These are phyloP conservation scores for Luehdorfia chinensis DNA, from an alignment of 1,140 invertebrate species.

Conservation along the genomic window DNA sequence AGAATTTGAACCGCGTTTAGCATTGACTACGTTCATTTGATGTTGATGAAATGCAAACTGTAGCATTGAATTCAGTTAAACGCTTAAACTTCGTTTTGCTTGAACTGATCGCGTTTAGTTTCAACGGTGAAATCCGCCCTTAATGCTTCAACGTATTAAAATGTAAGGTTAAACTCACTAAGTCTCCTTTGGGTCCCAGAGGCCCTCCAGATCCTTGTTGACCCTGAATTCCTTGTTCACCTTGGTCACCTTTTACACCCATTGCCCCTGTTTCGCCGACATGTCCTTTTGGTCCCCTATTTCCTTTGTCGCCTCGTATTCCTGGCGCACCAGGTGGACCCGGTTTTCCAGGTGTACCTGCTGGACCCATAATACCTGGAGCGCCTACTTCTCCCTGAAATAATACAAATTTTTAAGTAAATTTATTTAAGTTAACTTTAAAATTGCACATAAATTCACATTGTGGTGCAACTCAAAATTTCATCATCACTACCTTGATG, in stretches of 20 bases:
- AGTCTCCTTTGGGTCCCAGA: conserved; percentile 82
- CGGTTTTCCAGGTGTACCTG: conserved; percentile 79
- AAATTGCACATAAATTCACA: not conserved
- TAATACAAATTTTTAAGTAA: not conserved
- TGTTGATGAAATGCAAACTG: no score
- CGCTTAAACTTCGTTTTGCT: no score
- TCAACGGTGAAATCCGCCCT: no score
- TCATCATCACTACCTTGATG: no score
- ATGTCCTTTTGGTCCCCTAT: conserved; percentile 84
- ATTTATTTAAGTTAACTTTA: not conserved
- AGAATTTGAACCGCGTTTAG: no score
- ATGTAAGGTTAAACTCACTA: conserved; percentile 61
- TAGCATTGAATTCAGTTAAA: no score
- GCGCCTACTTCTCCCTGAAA: conserved; percentile 84
- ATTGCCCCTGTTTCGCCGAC: conserved; percentile 82
- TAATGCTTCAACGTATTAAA: no score
- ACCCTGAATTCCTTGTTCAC: conserved; percentile 85
- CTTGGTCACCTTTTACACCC: conserved; percentile 84
- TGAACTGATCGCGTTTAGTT: no score
- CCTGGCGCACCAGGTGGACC: conserved; percentile 82
- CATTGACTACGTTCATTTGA: no score
- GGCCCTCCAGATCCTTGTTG: conserved; percentile 79
- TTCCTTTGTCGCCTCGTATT: conserved; percentile 83
- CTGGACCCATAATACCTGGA: conserved; percentile 79
- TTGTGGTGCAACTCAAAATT: no score